Evolutionary conservation across 1,140 invertebrate genomes (phyloP).

Genomic region (Neomicropteryx cornuta): DNA sequence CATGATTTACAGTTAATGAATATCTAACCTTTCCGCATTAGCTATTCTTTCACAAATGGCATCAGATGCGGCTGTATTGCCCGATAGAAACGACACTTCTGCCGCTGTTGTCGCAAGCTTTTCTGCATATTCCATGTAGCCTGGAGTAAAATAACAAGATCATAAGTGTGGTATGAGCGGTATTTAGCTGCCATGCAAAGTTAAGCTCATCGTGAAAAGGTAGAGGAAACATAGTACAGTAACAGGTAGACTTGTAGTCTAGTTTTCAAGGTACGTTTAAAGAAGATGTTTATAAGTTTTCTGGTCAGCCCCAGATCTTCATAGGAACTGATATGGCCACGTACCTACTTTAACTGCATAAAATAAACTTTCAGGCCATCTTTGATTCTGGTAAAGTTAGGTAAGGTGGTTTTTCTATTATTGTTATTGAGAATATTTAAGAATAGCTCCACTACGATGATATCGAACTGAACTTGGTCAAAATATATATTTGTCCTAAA

Average conservation of each 20-base stretch:
- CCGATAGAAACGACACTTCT: constrained; percentile 37
- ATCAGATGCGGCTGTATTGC: constrained; percentile 35
- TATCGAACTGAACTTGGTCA: too few species aligned
- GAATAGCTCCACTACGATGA: too few species aligned
- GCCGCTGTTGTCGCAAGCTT: constrained; percentile 36
- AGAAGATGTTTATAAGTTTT: not conserved
- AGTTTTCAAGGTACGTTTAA: not conserved
- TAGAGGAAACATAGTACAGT: not conserved
- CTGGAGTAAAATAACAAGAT: constrained; percentile 14
- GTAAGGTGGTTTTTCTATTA: too few species aligned
- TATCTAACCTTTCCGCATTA: constrained; percentile 30
- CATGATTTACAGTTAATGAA: not conserved
- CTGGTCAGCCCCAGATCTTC: too few species aligned
- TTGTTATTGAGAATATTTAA: too few species aligned
- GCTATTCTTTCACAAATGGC: constrained; percentile 37
- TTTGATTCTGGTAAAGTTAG: too few species aligned
- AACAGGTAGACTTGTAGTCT: not conserved
- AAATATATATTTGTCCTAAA: too few species aligned
- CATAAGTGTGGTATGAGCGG: too few species aligned
- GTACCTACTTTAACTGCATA: not conserved
- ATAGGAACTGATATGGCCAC: not conserved
- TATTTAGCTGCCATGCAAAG: too few species aligned
- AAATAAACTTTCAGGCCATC: too few species aligned
- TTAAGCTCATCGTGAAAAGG: not conserved
- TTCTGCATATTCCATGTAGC: constrained; percentile 39